phyloP scores from a whole-genome alignment of 2,888 invertebrate genomes.

The Megamerina dolium region DNA sequence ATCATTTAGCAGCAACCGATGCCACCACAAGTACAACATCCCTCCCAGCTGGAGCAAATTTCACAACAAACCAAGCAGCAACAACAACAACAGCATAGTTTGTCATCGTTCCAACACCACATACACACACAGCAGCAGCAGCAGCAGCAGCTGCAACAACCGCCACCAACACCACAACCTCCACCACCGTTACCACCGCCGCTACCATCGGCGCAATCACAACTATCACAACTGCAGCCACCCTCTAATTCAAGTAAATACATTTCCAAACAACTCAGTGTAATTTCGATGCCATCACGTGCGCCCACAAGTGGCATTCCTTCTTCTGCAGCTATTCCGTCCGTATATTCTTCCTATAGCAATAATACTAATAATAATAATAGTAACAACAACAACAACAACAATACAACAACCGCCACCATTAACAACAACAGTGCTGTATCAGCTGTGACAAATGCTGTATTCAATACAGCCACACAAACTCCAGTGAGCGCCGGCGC shows the following conservation, averaged over 20 bases:
- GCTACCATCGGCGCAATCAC: constrained; percentile 24
- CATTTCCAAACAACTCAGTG: constrained; percentile 42
- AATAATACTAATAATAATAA: constrained; percentile 10
- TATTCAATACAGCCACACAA: constrained; percentile 41
- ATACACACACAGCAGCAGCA: constrained; percentile 16
- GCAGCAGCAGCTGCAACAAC: constrained; percentile 29
- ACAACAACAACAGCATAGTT: constrained; percentile 17
- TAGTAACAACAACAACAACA: constrained; percentile 11
- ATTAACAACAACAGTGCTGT: constrained; percentile 16
- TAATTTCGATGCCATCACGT: constrained; percentile 39
- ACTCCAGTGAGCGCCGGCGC: constrained; percentile 47
- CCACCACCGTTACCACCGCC: constrained; percentile 24
- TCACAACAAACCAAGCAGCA: too few species aligned
- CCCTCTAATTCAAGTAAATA: constrained; percentile 36
- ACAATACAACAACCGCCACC: constrained; percentile 9
- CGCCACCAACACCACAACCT: constrained; percentile 16
- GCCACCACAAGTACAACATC: too few species aligned
- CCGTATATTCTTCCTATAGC: constrained; percentile 24
- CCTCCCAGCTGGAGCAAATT: too few species aligned
- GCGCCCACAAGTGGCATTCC: constrained; percentile 31
- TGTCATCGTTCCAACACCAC: constrained; percentile 17
- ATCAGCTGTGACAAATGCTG: constrained; percentile 27
- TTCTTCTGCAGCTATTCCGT: constrained; percentile 34
- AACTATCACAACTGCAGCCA: constrained; percentile 19
- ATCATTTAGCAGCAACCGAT: too few species aligned